Percentiles rank a stretch among this genome's conserved stretches.
phyloP scores from a whole-genome alignment of 2,888 invertebrate species.

The Andrena bucephala region DNA sequence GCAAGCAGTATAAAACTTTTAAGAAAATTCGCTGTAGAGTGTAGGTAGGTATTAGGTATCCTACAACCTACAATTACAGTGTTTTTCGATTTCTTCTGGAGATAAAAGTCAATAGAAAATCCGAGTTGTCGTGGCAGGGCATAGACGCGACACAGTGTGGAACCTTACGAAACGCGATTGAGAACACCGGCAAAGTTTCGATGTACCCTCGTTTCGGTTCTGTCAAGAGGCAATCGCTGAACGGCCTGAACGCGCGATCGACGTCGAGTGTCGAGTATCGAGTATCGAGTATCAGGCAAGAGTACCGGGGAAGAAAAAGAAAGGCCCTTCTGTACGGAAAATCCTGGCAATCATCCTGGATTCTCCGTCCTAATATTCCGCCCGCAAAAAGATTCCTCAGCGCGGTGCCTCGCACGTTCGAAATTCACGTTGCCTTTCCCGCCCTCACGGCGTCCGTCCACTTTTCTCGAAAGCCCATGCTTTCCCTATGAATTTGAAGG shows the following conservation, averaged over 20 bases:
- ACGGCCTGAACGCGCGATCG: not conserved
- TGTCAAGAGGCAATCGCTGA: not conserved
- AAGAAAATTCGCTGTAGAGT: too few relatives aligned
- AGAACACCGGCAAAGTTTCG: not conserved
- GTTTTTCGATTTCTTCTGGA: not conserved
- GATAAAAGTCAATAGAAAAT: not conserved
- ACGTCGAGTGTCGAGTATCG: not conserved
- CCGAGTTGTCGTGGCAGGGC: not conserved
- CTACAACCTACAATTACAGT: not conserved
- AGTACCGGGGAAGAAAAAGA: not conserved
- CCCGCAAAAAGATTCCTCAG: not conserved
- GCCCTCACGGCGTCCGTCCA: too few relatives aligned
- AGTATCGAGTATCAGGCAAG: constrained; percentile 6
- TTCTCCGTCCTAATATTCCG: not conserved
- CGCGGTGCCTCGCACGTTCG: not conserved
- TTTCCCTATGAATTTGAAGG: too few relatives aligned
- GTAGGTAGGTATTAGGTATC: too few relatives aligned
- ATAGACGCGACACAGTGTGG: not conserved
- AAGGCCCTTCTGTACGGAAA: not conserved
- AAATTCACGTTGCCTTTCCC: not conserved
- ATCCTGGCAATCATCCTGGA: not conserved
- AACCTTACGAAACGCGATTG: not conserved
- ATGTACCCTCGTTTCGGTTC: not conserved
- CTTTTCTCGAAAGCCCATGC: too few relatives aligned
- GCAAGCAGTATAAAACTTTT: not conserved